phyloP scores from a whole-genome alignment of 2,888 invertebrate species.

The Chrysodeixis includens region DNA sequence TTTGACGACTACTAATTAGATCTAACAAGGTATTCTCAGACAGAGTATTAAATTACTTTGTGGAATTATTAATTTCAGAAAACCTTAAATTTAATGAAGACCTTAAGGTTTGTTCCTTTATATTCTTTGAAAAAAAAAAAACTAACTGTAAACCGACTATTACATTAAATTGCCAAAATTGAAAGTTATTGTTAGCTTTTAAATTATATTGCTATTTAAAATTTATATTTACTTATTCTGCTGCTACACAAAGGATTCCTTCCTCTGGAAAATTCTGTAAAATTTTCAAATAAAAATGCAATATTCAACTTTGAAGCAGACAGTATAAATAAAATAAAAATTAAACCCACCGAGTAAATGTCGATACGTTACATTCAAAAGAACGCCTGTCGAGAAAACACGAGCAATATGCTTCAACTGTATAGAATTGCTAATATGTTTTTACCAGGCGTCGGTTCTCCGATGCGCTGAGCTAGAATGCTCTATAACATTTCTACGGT shows the following conservation, averaged over 20 bases:
- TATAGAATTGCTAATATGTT: conserved; percentile 38
- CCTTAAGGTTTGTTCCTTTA: background rate
- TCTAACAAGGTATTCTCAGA: background rate
- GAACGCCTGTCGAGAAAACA: conserved; percentile 17
- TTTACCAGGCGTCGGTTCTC: conserved; percentile 22
- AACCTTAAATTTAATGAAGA: background rate
- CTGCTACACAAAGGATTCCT: no score
- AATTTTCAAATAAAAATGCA: background rate
- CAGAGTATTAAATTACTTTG: no score
- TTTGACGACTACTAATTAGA: background rate
- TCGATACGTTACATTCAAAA: conserved; percentile 22
- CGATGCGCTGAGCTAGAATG: conserved; percentile 16
- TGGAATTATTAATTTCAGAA: background rate
- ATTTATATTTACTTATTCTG: no score
- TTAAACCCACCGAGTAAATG: background rate
- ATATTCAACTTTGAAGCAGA: background rate
- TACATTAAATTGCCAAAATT: no score
- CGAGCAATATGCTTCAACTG: conserved; percentile 36
- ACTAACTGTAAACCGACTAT: no score
- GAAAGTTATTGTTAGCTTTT: background rate
- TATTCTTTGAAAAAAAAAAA: no score
- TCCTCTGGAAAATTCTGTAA: background rate
- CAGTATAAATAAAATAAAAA: background rate
- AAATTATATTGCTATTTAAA: no score
- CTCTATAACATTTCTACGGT: conserved; percentile 18